A percentile compares a stretch with the other conserved stretches of the same genome.
phyloP scores from a whole-genome alignment of 2,113 vertebrate genomes.

The Odobenus rosmarus region DNA sequence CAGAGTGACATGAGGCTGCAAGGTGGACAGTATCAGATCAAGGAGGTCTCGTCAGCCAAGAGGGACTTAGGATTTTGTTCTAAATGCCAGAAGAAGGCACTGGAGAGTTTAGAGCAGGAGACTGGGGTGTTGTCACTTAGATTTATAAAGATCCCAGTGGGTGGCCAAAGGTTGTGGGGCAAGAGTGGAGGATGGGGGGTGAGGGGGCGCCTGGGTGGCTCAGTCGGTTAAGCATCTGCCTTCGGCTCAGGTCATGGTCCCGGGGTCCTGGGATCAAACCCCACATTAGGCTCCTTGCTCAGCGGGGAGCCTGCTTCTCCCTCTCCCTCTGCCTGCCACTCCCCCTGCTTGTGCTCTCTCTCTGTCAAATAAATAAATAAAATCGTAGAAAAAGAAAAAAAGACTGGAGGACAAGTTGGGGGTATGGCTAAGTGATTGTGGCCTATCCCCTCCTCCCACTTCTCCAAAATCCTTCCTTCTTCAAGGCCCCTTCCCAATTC shows the following conservation, averaged over 20 bases:
- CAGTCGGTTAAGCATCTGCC: too few species aligned
- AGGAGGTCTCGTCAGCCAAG: background rate
- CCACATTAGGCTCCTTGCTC: too few species aligned
- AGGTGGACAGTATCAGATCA: background rate
- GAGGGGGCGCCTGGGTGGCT: background rate
- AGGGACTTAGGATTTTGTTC: background rate
- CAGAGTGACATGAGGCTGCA: background rate
- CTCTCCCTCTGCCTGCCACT: too few species aligned
- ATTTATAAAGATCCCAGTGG: background rate
- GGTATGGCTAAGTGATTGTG: background rate
- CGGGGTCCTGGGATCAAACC: too few species aligned
- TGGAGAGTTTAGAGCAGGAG: background rate
- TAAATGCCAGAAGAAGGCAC: background rate
- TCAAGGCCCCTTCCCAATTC: background rate
- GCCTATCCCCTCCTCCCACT: background rate
- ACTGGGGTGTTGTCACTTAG: background rate
- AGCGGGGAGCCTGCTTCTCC: too few species aligned
- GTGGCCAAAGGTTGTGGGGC: background rate
- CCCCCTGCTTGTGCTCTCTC: too few species aligned
- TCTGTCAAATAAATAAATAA: too few species aligned
- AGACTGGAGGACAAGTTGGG: too few species aligned
- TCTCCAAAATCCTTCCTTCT: background rate
- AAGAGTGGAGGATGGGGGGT: too few species aligned
- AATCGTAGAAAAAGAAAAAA: too few species aligned
- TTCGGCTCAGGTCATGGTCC: too few species aligned